Evolutionary conservation across 2,888 invertebrate genomes (phyloP), one percentile per base, ranked within the genome.

Genomic region (Galerucella pusilla): DNA sequence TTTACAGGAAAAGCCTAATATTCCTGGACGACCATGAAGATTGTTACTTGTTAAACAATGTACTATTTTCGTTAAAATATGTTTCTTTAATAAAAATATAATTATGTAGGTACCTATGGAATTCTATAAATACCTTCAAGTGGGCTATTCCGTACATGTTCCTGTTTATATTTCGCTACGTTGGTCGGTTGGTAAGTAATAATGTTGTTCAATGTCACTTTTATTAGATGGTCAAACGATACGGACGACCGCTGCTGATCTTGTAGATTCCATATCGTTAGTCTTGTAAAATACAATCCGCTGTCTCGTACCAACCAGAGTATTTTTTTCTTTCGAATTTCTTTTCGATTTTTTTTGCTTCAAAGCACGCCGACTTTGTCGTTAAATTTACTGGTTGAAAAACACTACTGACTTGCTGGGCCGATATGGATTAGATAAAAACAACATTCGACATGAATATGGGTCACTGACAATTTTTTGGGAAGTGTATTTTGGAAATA

Each of bases 161-260:
- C 71, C 12, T 54, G 16, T 14, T 57, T 57, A n/a, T 65, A 46
- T 16, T 65, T 66, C 35, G 57, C 25, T 75, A 57, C 72, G 35
- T 66, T 59, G 57, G 66, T 54, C 66, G 72, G 70, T 60, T 49
- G 65, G 82, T 84, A 85, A 69, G 82, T 84, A 85, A 85, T 85
- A 84, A 85, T 84, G 84, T 84, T 85, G 84, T 85, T 83, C 83
- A 82, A 82, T 84, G 85, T 84, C 85, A 82, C 85, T 85, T 84
- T 83, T 82, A 83, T 81, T 81, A 81, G 81, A 82, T 80, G 79
- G 73, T 75, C 78, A 80, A 76, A 75, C 35, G 82, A 82, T 81
- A 81, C 80, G 80, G 79, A 79, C 81, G 79, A 79, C 81, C 76
- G 78, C 79, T 80, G 80, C 81, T 77, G 82, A 82, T 82, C 81